Conservation (phyloP, 2,797 vertebrate genomes). For the Molothrus ater region DNA sequence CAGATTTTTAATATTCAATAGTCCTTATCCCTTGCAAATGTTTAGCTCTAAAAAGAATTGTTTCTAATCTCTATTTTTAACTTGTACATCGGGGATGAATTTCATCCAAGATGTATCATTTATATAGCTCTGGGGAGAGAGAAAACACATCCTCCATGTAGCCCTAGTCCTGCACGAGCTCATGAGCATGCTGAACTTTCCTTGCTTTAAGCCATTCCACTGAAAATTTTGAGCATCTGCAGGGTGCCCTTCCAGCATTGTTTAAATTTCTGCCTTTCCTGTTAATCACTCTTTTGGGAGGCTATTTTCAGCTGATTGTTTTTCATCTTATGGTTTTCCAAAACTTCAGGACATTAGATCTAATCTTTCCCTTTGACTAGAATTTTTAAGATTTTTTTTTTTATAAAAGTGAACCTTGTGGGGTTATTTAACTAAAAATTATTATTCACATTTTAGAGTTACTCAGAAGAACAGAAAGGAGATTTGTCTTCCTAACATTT, state of each 20-base stretch:
- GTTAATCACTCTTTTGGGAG: conserved; percentile 24
- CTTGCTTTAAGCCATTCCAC: not conserved
- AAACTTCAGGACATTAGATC: not conserved
- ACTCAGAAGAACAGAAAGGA: not conserved
- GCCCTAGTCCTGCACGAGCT: not conserved
- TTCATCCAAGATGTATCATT: conserved; percentile 46
- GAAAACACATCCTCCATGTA: conserved; percentile 23
- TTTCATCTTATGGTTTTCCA: not conserved
- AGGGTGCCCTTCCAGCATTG: not conserved
- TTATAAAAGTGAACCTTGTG: not conserved
- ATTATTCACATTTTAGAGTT: not conserved
- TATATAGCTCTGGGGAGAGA: conserved; percentile 38
- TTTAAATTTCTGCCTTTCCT: conserved; percentile 38
- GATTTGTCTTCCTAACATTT: not conserved
- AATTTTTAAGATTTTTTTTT: not conserved
- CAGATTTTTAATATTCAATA: conserved; percentile 70
- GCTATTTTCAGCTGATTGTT: not conserved
- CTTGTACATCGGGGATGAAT: conserved; percentile 55
- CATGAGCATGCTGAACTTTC: not conserved
- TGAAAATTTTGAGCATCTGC: not conserved
- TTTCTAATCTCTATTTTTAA: conserved; percentile 63
- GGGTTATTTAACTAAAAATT: not conserved
- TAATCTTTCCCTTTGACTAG: not conserved
- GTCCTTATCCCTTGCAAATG: conserved; percentile 48
- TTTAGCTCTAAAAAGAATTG: conserved; percentile 60